phyloP scores from a whole-genome alignment of 2,113 vertebrate genomes.

The Bambusicola thoracicus region DNA sequence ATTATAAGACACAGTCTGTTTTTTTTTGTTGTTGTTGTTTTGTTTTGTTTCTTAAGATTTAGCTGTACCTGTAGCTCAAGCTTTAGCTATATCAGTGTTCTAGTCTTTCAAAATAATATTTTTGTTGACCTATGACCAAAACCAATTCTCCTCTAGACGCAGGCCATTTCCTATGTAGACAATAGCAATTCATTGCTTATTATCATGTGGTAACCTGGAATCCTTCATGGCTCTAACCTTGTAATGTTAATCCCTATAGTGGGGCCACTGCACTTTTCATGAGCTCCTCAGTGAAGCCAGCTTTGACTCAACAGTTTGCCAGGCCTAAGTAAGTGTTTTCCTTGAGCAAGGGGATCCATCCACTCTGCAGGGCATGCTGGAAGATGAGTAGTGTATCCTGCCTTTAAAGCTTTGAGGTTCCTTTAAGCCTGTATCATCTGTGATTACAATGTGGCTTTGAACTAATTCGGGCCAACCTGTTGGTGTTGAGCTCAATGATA shows the following conservation, averaged over 20 bases:
- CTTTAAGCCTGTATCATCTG: not conserved
- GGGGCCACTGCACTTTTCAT: not conserved
- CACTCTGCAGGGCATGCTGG: not conserved
- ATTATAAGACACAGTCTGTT: not conserved
- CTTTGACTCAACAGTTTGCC: not conserved
- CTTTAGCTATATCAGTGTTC: not conserved
- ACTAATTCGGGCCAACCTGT: not conserved
- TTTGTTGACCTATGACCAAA: not conserved
- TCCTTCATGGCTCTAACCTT: not conserved
- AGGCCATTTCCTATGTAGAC: not conserved
- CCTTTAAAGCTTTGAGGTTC: not conserved
- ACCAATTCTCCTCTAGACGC: not conserved
- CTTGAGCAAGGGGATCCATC: not conserved
- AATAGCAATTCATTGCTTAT: not conserved
- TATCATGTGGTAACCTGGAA: not conserved
- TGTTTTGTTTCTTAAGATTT: not conserved
- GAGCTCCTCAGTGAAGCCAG: not conserved
- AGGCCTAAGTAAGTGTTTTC: not conserved
- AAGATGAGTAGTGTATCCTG: not conserved
- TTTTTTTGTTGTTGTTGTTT: too few species aligned
- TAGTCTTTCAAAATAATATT: not conserved
- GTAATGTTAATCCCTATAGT: not conserved
- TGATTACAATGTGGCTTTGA: not conserved
- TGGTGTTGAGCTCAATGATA: not conserved
- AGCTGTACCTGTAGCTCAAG: not conserved